Base-by-base conservation (phyloP, 2,888 invertebrate species). In the Capitulum mitella region DNA sequence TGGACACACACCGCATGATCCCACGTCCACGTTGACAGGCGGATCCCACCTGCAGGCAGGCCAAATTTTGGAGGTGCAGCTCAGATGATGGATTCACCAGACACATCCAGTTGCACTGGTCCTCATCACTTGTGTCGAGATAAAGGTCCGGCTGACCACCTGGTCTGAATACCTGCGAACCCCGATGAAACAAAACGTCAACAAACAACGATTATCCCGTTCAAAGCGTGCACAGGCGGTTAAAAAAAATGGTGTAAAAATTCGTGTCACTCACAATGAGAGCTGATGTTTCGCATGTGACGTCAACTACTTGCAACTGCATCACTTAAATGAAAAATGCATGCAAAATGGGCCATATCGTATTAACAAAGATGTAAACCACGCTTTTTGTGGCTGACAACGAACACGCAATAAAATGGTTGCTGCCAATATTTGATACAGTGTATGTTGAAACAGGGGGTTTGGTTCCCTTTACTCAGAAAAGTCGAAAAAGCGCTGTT, bases 71-170 rank as follows among this genome's bases (percentile, higher is more conserved):
- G 26, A 70, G 37, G 37, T 70, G 70, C 1, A 40, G 26, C 40
- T 70, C 70, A 8, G 70, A 37, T 3, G 70, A 70, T 5, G 70
- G 37, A 8, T 37, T 2, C 37, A 70, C 70, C 70, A 70, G 40
- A 22, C 70, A 40, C 70, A 70, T 70, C 70, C 70, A 70, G 70
- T 70, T 70, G 37, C 70, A 70, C 26, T 14, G 70, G 26, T 70
- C 19, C 70, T 70, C 70, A 3, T 70, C 70, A 1, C 10, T 6
- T 3, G 70, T 70, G 40, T 70, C 70, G 40, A 70, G 70, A 37
- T 19, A 70, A 26, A 19, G 37, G 70, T 70, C 70, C 8, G 70
- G 8, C 22, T 0, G 40, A 26, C 40, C 70, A 26, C 19, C 40
- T 8, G 14, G 8, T 0, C 40, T 40, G 12, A 70, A 70, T 26